Base-by-base conservation (phyloP, 2,888 invertebrate genomes). In the Metacarcinus magister region DNA sequence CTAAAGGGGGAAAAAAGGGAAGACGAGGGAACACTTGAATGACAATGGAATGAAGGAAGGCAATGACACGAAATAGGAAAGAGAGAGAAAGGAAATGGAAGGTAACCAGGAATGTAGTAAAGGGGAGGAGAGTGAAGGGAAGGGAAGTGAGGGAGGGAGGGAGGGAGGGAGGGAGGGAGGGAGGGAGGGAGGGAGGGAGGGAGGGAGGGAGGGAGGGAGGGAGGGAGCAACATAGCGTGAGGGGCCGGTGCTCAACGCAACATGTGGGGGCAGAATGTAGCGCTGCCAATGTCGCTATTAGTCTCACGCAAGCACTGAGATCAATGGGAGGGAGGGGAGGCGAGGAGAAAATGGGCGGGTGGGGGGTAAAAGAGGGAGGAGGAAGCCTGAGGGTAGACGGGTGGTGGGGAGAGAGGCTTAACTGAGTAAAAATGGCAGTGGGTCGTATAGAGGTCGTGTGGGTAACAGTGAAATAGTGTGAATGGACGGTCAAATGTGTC, bases 381-480 rank as follows among this genome's bases (percentile, higher is more conserved):
- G 82, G 7, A 82, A 32, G 67, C 23, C 67, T n/a, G 67, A 67
- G 67, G 67, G 67, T 2, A 13, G 5, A 19, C 54, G n/a, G 67
- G 67, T 1, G n/a, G 67, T 67, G 67, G 19, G 67, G 67, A 19
- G 67, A 0, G 5, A 67, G n/a, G 23, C 16, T n/a, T 23, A 67
- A 67, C 67, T n/a, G 67, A n/a, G 67, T 67, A n/a, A n/a, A 67
- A 67, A 19, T 67, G 67, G 67, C 67, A 67, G 67, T 67, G 67
- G 19, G 16, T 67, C 67, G 67, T n/a, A n/a, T 67, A n/a, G 5
- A 19, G 67, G 67, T 67, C 10, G 67, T n/a, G 67, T 5, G 67
- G 67, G 23, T 67, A 67, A 19, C 16, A 19, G 8, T 60, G 60
- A 67, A 67, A 67, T 19, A 67, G 67, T 67, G 67, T n/a, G 23